phyloP scores from a whole-genome alignment of 2,888 invertebrate genomes.

The Drosophila crucigera region DNA sequence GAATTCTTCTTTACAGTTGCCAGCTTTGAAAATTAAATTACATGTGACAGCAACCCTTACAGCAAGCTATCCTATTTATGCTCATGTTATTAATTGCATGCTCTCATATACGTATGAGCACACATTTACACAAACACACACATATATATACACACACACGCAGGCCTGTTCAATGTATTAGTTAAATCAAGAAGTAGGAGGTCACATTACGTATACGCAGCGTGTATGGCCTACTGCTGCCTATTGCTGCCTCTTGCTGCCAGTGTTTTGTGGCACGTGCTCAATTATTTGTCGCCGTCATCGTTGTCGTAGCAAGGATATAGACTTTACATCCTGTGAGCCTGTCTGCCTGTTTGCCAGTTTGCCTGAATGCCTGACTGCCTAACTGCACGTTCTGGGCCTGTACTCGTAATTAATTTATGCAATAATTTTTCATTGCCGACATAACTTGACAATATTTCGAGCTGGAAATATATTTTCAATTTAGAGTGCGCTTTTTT shows the following conservation, averaged over 20 bases:
- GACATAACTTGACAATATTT: constrained; percentile 72
- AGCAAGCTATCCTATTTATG: constrained; percentile 52
- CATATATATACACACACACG: background rate
- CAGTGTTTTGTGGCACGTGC: constrained; percentile 57
- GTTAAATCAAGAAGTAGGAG: constrained; percentile 53
- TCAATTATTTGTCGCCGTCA: constrained; percentile 60
- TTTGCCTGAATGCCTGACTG: constrained; percentile 18
- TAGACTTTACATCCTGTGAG: constrained; percentile 31
- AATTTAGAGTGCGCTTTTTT: constrained; percentile 54
- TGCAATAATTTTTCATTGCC: constrained; percentile 79
- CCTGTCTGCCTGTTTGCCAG: constrained; percentile 2
- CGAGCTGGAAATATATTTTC: constrained; percentile 52
- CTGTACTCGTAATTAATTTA: constrained; percentile 73
- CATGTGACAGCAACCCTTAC: constrained; percentile 35
- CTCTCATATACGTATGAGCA: constrained; percentile 23
- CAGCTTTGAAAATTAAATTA: constrained; percentile 54
- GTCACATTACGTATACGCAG: constrained; percentile 63
- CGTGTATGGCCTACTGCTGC: constrained; percentile 17
- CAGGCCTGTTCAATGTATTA: constrained; percentile 37
- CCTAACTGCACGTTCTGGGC: constrained; percentile 52
- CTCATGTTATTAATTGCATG: constrained; percentile 68
- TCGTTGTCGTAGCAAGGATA: constrained; percentile 34
- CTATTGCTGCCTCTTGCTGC: constrained; percentile 22
- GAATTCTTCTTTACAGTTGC: constrained; percentile 10
- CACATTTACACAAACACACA: background rate